Evolutionary conservation across 2,113 vertebrate genomes (phyloP).

Genomic region (Falco punctatus): DNA sequence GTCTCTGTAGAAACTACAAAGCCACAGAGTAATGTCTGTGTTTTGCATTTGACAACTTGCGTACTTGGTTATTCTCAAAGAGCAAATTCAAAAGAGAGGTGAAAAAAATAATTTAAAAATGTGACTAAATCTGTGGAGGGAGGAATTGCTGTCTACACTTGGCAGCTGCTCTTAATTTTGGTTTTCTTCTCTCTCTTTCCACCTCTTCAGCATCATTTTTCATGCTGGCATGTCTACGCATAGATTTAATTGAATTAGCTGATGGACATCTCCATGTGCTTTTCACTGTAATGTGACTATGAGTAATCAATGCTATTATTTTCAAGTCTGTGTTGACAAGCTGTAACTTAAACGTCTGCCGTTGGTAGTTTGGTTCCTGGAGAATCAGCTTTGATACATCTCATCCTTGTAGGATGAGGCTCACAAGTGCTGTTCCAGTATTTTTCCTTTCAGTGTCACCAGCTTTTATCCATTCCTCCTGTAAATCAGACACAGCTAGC

Average conservation of each 20-base stretch:
- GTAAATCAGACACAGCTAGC: not conserved
- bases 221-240: not conserved
- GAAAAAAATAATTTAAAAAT: not conserved
- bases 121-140: too few species aligned
- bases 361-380: not conserved
- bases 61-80: not conserved
- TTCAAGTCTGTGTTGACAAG: not conserved
- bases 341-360: not conserved
- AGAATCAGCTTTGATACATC: not conserved
- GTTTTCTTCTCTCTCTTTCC: not conserved
- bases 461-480: not conserved
- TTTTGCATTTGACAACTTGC: not conserved
- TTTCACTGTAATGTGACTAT: not conserved
- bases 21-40: fast-evolving
- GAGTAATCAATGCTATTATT: not conserved
- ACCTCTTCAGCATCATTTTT: not conserved
- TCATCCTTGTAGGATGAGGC: not conserved
- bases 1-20: not conserved
- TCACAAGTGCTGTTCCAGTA: fast-evolving
- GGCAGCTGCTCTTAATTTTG: not conserved
- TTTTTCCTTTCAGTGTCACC: fast-evolving
- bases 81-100: not conserved
- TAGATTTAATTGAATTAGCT: not conserved
- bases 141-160: not conserved
- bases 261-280: not conserved